Evolutionary conservation across 2,797 vertebrate genomes (phyloP), one percentile per base, ranked within the genome.

Genomic region (Kryptolebias ocellatus): DNA sequence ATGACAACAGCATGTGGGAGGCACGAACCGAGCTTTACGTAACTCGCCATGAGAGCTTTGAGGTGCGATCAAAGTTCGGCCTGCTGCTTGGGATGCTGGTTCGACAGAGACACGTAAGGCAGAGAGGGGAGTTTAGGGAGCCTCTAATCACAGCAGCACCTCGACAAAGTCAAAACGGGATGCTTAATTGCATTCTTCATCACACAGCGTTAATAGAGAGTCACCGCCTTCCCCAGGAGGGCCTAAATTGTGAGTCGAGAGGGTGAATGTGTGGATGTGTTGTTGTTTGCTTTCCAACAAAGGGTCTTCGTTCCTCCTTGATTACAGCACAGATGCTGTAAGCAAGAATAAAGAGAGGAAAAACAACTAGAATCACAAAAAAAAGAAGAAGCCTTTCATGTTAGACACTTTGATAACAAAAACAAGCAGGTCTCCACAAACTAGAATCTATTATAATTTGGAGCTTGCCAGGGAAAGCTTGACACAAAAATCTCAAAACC

Each of bases 321-420:
- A 90, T 85, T 89, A 87, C 76, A 78, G 80, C 72, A 45, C 54
- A 29, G 79, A 39, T 29, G 75, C 78, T 72, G 75, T 67, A 88
- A 86, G 69, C 72, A 86, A 83, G 83, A 90, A 87, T 64, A 87
- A 70, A 87, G 74, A 64, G 84, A 39, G 31, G 2, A 34, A 34
- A 34, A 87, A 90, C 83, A 84, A 90, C 89, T 84, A 78, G 63
- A 83, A 84, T 83, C 80, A 87, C 73, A 67, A 73, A 60, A 75
- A 81, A 60, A 64, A 82, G 60, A 81, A 66, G 29, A 71, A 84
- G 66, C 72, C 87, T 93, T 93, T 93, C 84, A 92, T 87, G 86
- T 84, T 74, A 75, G 83, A 85, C 70, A 79, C 90, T 90, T 87
- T 90, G 90, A 91, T 80, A 87, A 87, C 64, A 76, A 84, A 81